These are phyloP conservation scores for Benthosema pterotum DNA, from an alignment of 2,797 vertebrate genomes.

Conservation along the genomic window DNA sequence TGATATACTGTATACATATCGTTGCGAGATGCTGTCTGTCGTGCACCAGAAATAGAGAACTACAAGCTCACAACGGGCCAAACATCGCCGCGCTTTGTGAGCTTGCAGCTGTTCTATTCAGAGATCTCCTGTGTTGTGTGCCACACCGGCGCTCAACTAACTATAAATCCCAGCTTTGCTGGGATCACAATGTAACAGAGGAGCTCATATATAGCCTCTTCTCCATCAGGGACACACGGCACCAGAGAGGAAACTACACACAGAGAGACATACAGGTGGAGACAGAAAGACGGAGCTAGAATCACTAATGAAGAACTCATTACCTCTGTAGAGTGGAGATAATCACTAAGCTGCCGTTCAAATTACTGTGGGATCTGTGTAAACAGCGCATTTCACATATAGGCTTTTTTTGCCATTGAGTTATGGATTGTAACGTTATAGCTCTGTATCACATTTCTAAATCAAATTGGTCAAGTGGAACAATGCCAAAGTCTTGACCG, in stretches of 20 bases:
- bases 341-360: constrained; percentile 3
- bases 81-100: too few relatives aligned
- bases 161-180: background rate
- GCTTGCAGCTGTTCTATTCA: too few relatives aligned
- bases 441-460: too few relatives aligned
- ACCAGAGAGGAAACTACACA: constrained; percentile 26
- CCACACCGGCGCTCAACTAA: too few relatives aligned
- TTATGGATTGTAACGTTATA: too few relatives aligned
- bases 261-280: constrained; percentile 27
- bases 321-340: constrained; percentile 22
- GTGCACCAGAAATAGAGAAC: too few relatives aligned
- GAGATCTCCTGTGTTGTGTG: too few relatives aligned
- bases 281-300: background rate
- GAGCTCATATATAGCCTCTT: constrained; percentile 52
- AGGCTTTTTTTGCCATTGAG: too few relatives aligned
- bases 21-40: too few relatives aligned
- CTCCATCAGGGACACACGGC: constrained; percentile 48
- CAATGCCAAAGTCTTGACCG: constrained; percentile 17
- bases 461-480: too few relatives aligned
- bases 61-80: too few relatives aligned
- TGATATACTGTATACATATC: background rate
- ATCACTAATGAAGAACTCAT: constrained; percentile 39
- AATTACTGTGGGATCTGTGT: constrained; percentile 21
- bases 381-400: too few relatives aligned
- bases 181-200: constrained; percentile 47